Conservation (phyloP, 2,113 vertebrate genomes). For the Picathartes gymnocephalus region DNA sequence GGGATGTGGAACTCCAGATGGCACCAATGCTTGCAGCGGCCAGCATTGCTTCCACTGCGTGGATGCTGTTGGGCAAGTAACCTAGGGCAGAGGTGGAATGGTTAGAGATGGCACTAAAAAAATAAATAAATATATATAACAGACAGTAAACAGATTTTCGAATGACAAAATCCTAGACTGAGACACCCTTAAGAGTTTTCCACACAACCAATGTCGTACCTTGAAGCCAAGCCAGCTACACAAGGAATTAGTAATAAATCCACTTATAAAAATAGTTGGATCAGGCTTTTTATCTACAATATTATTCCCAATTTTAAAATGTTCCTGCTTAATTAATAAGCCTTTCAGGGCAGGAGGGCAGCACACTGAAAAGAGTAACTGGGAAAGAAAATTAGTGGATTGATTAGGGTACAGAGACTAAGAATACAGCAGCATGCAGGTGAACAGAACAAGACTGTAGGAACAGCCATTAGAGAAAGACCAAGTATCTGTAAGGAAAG, state of each 20-base stretch:
- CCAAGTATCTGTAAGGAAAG: neutral
- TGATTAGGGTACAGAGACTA: neutral
- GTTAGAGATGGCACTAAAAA: neutral
- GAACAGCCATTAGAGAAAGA: neutral
- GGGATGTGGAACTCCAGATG: conserved; percentile 94
- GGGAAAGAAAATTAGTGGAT: neutral
- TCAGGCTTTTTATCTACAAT: neutral
- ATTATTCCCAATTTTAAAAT: neutral
- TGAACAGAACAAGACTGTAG: neutral
- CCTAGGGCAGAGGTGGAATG: conserved; percentile 63
- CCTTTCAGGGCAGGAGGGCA: neutral
- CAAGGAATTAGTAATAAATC: neutral
- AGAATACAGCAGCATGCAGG: neutral
- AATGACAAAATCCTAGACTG: neutral
- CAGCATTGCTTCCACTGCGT: conserved; percentile 92
- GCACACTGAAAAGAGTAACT: neutral
- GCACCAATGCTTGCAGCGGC: conserved; percentile 90
- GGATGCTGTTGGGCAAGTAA: conserved; percentile 87
- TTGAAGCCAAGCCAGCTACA: neutral
- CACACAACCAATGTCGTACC: accelerated
- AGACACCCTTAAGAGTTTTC: neutral
- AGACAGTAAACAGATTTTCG: neutral
- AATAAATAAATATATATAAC: accelerated
- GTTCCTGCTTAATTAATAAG: neutral
- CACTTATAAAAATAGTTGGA: neutral